A percentile compares a stretch with the other conserved stretches of the same genome.
phyloP scores from a whole-genome alignment of 2,888 invertebrate species.

The Phragmatobia fuliginosa region DNA sequence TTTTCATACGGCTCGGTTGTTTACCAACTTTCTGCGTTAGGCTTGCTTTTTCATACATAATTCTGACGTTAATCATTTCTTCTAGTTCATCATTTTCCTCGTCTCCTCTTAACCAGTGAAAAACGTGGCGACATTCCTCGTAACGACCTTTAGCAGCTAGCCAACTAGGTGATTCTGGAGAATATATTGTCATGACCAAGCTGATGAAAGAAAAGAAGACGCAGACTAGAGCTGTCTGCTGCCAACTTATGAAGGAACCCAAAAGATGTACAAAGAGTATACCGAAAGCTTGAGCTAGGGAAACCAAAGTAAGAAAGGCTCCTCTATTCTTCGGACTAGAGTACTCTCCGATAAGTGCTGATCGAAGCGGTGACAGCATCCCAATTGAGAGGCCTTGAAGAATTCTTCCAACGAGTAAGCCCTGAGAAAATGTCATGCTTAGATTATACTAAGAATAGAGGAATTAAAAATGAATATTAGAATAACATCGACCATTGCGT shows the following conservation, averaged over 20 bases:
- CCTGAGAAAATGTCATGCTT: slow-evolving; percentile 51
- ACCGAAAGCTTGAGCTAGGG: slow-evolving; percentile 85
- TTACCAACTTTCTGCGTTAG: slow-evolving; percentile 41
- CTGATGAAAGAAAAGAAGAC: slow-evolving; percentile 76
- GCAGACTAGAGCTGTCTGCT: slow-evolving; percentile 80
- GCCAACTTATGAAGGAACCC: slow-evolving; percentile 86
- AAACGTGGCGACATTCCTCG: slow-evolving; percentile 82
- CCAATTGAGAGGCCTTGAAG: slow-evolving; percentile 81
- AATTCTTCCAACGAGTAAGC: slow-evolving; percentile 62
- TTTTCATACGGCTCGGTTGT: slow-evolving; percentile 41
- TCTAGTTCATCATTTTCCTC: slow-evolving; percentile 71
- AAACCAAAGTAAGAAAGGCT: slow-evolving; percentile 85
- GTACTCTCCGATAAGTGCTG: slow-evolving; percentile 84
- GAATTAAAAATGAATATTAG: neutral
- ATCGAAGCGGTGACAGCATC: slow-evolving; percentile 76
- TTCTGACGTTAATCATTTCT: slow-evolving; percentile 65
- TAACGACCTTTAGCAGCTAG: slow-evolving; percentile 81
- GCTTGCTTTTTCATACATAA: slow-evolving; percentile 58
- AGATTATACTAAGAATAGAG: neutral
- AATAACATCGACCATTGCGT: slow-evolving; percentile 2
- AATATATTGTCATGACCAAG: slow-evolving; percentile 68
- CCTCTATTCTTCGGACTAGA: slow-evolving; percentile 87
- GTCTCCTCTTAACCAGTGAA: slow-evolving; percentile 85
- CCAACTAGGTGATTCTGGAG: slow-evolving; percentile 89
- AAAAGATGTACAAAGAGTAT: slow-evolving; percentile 87